Evolutionary conservation across 2,888 invertebrate genomes (phyloP).

Genomic region (Rhopalosiphum nymphaeae): DNA sequence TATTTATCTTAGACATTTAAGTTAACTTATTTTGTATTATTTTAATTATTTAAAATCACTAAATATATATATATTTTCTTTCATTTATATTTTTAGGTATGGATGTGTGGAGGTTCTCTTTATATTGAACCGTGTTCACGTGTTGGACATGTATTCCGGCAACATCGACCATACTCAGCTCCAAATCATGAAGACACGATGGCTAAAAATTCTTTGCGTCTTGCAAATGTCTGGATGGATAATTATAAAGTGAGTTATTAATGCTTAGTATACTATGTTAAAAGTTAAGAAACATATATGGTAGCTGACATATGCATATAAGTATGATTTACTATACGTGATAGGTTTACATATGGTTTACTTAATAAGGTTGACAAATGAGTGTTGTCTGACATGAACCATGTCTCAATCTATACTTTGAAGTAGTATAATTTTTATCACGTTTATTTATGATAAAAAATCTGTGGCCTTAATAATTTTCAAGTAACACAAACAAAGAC

Average conservation of each 20-base stretch:
- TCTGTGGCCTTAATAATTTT: too few relatives aligned
- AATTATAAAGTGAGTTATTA: conserved; percentile 76
- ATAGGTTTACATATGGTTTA: too few relatives aligned
- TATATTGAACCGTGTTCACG: conserved; percentile 95
- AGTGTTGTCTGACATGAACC: too few relatives aligned
- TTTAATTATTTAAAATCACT: conserved; percentile 16
- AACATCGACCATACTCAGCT: conserved; percentile 91
- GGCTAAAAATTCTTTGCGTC: conserved; percentile 89
- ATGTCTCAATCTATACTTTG: too few relatives aligned
- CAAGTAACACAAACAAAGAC: too few relatives aligned
- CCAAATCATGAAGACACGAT: conserved; percentile 87
- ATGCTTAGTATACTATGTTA: not conserved
- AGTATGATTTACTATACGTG: too few relatives aligned
- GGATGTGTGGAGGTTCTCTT: conserved; percentile 96
- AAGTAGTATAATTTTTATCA: too few relatives aligned
- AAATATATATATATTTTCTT: conserved; percentile 13
- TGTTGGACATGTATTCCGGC: conserved; percentile 95
- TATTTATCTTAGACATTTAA: conserved; percentile 48
- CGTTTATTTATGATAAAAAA: too few relatives aligned
- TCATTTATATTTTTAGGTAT: conserved; percentile 76
- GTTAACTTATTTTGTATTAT: conserved; percentile 31
- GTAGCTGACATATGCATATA: too few relatives aligned
- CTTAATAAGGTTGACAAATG: too few relatives aligned
- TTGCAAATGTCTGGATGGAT: conserved; percentile 98
- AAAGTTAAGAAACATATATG: too few relatives aligned